Base-by-base conservation (phyloP, 2,888 invertebrate species). In the Dryadula phaetusa region DNA sequence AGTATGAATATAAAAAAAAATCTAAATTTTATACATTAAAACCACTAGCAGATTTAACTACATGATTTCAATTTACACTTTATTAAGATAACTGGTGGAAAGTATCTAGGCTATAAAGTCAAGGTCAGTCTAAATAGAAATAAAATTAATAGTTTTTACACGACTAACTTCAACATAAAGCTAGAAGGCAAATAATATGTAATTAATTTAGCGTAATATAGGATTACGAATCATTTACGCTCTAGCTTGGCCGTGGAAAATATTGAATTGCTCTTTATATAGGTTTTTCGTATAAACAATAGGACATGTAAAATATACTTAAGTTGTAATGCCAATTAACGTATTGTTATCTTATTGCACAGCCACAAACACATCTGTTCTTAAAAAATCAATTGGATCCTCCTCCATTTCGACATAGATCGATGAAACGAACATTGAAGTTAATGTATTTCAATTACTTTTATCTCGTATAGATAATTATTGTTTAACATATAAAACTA, bases 121-220 rank as follows among this genome's bases (percentile, higher is more conserved):
- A 71, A 71, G 66, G 64, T 62, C 58, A 53, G 62, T 61, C 64
- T 66, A 52, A 66, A 53, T 37, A 53, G 66, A 64, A 52, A 44
- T 60, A 14, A 74, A 64, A 70, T 70, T 71, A 72, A 68, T 72
- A 71, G 68, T 22, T 34, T 37, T 64, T 47, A 58, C 32, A 14
- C 37, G 28, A 54, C 16, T 44, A 42, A 44, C 49, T 63, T 42
- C 32, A 10, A 46, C 28, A 44, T 60, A 32, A 53, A 42, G 53
- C 34, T 44, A 25, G 25, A 53, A 34, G 28, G 28, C n/a, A 56
- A 37, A 37, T 32, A 32, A 64, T 37, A 20, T 47, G 22, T 25
- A 56, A 56, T 56, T 46, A 56, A 62, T 47, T 47, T 62, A n/a
- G 14, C 20, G 20, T 62, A 60, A 60, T 18, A 44, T 44, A 46